Evolutionary conservation across 1,140 invertebrate species (phyloP), one percentile per base, ranked within the genome.

Genomic region (Holcopasites calliopsidis): DNA sequence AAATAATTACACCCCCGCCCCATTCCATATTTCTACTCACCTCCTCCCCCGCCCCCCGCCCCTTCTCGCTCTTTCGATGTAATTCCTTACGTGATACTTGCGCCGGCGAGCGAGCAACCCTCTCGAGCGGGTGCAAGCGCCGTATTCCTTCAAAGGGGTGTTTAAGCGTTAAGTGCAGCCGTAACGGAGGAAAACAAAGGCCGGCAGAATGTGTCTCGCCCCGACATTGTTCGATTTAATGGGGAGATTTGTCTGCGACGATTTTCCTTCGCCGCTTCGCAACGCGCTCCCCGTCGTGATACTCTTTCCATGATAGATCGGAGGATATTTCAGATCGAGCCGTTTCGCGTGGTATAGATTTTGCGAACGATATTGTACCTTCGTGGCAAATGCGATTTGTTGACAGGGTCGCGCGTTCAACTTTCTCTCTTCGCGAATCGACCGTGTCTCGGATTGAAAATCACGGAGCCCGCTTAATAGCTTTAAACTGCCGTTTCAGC

Each of bases 1-100:
- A 81, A 86, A 85, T 85, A 87, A 88, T 85, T 77, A 83, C 69
- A 72, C 75, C 72, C 61, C 54, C 54, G 31, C 57, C 6, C 57
- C 33, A 7, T 35, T 28, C 40, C 73, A 70, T 80, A 80, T 47
- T 61, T 54, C 55, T 26, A 28, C 28, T 2, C 42, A 10, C 42
- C 6, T 10, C 42, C 42, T 13, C 44, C 42, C 11, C 8, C 11
- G 42, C 42, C 42, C 42, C 44, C 44, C 44, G 60, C 52, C 31
- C 55, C 26, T 61, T 11, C n/a, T 16, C 5, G 42, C 50, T 50
- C 64, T 60, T 50, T 73, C 47, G 23, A 52, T 79, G 76, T 65
- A 80, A 80, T 66, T 68, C 40, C 66, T 80, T 68, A 62, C 54
- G 73, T 71, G 80, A 71, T 71, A 80, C 69, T 50, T 57, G 23